These are phyloP conservation scores for Laterallus jamaicensis DNA, from an alignment of 2,113 vertebrate species.

Conservation along the genomic window DNA sequence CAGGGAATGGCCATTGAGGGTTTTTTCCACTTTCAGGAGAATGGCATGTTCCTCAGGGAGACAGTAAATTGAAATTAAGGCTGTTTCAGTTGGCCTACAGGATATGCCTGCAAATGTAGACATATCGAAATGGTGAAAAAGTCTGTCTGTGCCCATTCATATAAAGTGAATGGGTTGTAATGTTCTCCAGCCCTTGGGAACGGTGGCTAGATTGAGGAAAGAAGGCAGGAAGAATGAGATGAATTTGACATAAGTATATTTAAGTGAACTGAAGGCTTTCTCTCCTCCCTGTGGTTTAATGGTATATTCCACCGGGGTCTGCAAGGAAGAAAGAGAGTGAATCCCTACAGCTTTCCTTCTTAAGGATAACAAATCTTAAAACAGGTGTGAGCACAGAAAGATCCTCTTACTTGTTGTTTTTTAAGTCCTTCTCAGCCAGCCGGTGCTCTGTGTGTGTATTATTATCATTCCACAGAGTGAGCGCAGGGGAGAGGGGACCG, in stretches of 20 bases:
- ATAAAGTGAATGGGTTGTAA: slow-evolving; percentile 94
- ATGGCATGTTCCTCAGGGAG: slow-evolving; percentile 89
- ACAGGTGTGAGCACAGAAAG: slow-evolving; percentile 91
- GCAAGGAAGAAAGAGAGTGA: slow-evolving; percentile 89
- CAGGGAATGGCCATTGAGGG: slow-evolving; percentile 47
- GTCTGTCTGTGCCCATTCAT: slow-evolving; percentile 98
- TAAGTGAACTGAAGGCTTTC: slow-evolving; percentile 87
- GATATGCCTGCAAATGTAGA: slow-evolving; percentile 98
- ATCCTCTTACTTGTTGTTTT: slow-evolving; percentile 72
- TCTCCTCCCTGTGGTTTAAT: slow-evolving; percentile 93
- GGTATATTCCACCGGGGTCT: slow-evolving; percentile 84
- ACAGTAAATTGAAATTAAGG: slow-evolving; percentile 98
- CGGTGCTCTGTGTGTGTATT: slow-evolving; percentile 30
- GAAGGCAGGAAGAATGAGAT: slow-evolving; percentile 92
- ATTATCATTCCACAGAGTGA: slow-evolving; percentile 69
- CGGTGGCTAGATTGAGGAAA: slow-evolving; percentile 84
- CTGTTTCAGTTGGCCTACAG: slow-evolving; percentile 96
- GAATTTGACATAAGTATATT: slow-evolving; percentile 98
- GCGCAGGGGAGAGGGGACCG: neutral
- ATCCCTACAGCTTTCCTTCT: slow-evolving; percentile 87
- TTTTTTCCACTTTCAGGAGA: slow-evolving; percentile 88
- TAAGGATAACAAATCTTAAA: slow-evolving; percentile 91
- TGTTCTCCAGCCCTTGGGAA: slow-evolving; percentile 89
- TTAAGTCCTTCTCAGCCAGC: slow-evolving; percentile 53
- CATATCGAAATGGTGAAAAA: slow-evolving; percentile 93